Percentiles rank a stretch among this genome's conserved stretches.
phyloP scores from a whole-genome alignment of 2,797 vertebrate genomes.

The Spinibarbus caldwelli region DNA sequence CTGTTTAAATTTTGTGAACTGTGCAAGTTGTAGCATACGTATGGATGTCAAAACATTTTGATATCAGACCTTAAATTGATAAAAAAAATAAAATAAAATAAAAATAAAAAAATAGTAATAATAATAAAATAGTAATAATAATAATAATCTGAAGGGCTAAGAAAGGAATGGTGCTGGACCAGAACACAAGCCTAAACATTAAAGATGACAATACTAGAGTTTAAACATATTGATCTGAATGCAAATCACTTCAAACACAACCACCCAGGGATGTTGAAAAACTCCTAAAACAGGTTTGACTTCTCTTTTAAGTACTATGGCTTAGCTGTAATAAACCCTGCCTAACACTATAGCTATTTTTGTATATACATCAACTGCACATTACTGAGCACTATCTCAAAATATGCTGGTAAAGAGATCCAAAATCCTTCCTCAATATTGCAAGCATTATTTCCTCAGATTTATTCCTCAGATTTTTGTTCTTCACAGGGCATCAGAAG shows the following conservation, averaged over 20 bases:
- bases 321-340: background rate
- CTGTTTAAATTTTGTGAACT: background rate
- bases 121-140: too few relatives aligned
- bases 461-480: background rate
- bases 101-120: too few relatives aligned
- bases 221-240: background rate
- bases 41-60: conserved; percentile 10
- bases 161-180: background rate
- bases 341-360: background rate
- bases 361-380: background rate
- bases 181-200: background rate
- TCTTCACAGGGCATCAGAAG: conserved; percentile 23
- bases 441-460: background rate
- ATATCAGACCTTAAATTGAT: background rate
- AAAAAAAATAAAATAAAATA: too few relatives aligned
- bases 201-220: background rate
- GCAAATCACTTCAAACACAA: background rate
- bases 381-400: background rate
- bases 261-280: conserved; percentile 16
- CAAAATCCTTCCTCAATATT: background rate
- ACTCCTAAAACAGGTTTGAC: conserved; percentile 45
- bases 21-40: background rate
- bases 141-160: background rate
- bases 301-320: background rate
- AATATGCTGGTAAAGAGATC: background rate